phyloP scores from a whole-genome alignment of 1,140 invertebrate genomes.

The Neodiprion virginianus region DNA sequence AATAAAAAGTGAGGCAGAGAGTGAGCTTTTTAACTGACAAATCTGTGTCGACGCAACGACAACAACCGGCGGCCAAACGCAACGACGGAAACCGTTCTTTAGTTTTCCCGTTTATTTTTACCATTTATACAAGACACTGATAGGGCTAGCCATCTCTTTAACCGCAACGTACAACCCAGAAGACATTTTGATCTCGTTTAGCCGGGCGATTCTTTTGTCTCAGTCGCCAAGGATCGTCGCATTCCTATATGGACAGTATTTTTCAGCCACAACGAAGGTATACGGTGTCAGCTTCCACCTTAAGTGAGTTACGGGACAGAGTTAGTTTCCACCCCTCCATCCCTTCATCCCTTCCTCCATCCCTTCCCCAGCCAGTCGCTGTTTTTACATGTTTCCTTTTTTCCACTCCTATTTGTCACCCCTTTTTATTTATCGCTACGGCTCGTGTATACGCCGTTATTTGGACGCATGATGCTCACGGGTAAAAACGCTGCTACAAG shows the following conservation, averaged over 20 bases:
- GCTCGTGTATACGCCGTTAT: neutral
- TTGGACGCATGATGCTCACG: too few relatives aligned
- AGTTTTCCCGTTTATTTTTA: neutral
- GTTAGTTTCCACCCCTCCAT: neutral
- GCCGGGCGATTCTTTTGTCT: neutral
- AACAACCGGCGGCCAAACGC: neutral
- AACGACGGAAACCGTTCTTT: neutral
- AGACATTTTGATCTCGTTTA: conserved; percentile 15
- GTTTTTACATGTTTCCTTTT: conserved; percentile 36
- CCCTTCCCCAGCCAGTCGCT: neutral
- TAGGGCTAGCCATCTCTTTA: conserved; percentile 7
- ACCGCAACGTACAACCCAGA: conserved; percentile 10
- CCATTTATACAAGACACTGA: conserved; percentile 7
- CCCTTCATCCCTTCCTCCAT: neutral
- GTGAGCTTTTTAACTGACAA: neutral
- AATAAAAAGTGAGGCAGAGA: neutral
- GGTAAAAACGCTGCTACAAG: too few relatives aligned
- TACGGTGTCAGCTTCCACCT: conserved; percentile 6
- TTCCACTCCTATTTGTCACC: neutral
- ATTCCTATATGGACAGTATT: neutral
- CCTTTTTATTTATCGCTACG: neutral
- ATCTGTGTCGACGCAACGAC: neutral
- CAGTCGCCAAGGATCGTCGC: neutral
- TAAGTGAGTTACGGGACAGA: conserved; percentile 15
- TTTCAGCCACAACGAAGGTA: neutral